Evolutionary conservation across 2,888 invertebrate genomes (phyloP), one percentile per base, ranked within the genome.

Genomic region (Andrena chrysosceles): DNA sequence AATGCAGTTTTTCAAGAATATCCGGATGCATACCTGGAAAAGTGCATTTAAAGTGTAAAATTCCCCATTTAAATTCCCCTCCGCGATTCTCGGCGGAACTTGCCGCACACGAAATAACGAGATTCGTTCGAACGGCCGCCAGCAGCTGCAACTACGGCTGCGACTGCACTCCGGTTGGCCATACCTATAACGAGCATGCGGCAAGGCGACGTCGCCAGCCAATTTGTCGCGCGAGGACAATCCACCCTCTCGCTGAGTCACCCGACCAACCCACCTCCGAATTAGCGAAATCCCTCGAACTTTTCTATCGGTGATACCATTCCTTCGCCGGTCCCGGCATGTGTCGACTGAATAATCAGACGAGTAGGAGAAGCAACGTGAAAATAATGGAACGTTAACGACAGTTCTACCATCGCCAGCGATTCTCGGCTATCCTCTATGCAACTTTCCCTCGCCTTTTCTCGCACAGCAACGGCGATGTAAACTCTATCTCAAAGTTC

Each of bases 141-240:
- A 35, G 70, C 81, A 64, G 73, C 71, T 76, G 64, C 75, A 69
- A 67, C 63, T 29, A 63, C 76, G 48, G 54, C 77, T 76, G 73
- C 81, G 69, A 63, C 64, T 64, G 78, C 73, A 81, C 54, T 68
- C 64, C 60, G 31, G 26, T 68, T 68, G 63, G 60, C 26, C 76
- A 49, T 79, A 81, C 56, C 73, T 69, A 56, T 84, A 88, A 88
- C 88, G 81, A 86, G 78, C 67, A 77, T 78, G 83, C 78, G 79
- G 66, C 78, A 77, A 69, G 59, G 75, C 72, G 62, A 75, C 63
- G 75, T 69, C 62, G 83, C 72, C 60, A 68, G 80, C 83, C 83
- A 88, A 82, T 88, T 89, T 85, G 72, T 83, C 81, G 78, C 54
- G 23, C 35, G 23, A 72, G 42, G 23, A 62, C 63, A 5, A 48